Evolutionary conservation across 2,113 vertebrate species (phyloP).

Genomic region (Ochotona curzoniae): DNA sequence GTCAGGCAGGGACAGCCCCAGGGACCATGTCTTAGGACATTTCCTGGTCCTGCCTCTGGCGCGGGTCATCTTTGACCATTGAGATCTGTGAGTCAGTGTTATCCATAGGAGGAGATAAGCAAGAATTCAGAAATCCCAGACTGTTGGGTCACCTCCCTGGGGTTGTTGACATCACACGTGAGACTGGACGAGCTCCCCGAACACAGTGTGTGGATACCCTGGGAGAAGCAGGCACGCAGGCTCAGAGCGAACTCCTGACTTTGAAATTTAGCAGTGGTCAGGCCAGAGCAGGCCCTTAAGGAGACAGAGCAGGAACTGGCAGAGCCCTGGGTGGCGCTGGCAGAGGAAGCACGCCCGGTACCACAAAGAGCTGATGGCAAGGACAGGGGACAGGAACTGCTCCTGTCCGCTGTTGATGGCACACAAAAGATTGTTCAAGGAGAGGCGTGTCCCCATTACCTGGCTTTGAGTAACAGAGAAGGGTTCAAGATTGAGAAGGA

Average conservation of each 20-base stretch:
- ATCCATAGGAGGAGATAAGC: not conserved
- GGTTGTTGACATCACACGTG: not conserved
- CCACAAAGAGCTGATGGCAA: not conserved
- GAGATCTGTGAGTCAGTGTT: slow-evolving; percentile 10
- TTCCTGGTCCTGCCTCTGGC: not conserved
- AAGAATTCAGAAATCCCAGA: slow-evolving; percentile 22
- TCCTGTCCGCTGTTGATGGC: too few relatives aligned
- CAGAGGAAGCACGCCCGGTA: not conserved
- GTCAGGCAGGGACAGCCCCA: not conserved
- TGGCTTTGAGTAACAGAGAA: not conserved
- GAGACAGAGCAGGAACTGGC: not conserved
- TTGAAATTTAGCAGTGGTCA: not conserved
- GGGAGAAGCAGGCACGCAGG: not conserved
- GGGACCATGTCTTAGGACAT: not conserved
- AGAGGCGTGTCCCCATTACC: accelerated
- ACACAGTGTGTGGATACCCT: not conserved
- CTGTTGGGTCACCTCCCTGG: not conserved
- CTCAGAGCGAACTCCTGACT: not conserved
- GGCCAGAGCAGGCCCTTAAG: not conserved
- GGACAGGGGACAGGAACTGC: not conserved
- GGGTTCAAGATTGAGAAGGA: not conserved
- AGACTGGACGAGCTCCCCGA: not conserved
- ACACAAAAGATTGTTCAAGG: too few relatives aligned
- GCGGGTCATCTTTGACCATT: not conserved
- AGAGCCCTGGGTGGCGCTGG: not conserved